Evolutionary conservation across 2,113 vertebrate genomes (phyloP).

Genomic region (Rattus rattus): DNA sequence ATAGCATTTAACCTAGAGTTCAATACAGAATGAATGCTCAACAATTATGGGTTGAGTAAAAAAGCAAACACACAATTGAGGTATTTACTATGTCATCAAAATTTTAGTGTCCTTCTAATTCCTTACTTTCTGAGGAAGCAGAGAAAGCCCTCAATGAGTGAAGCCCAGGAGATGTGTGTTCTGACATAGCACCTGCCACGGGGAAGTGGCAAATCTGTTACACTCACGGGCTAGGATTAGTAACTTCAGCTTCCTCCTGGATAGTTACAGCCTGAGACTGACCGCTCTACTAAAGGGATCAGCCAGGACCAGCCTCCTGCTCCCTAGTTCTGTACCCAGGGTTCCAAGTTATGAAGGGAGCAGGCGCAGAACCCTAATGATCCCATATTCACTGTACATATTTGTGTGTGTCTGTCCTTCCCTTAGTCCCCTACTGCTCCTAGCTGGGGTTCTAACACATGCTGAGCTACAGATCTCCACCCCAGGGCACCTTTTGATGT

Average conservation of each 20-base stretch:
- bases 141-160: neutral
- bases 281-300: neutral
- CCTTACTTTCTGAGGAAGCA: neutral
- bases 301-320: neutral
- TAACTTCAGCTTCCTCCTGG: neutral
- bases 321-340: neutral
- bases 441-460: neutral
- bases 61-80: constrained; percentile 31
- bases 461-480: neutral
- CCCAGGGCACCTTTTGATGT: neutral
- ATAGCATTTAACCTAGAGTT: neutral
- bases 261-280: neutral
- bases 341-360: neutral
- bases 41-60: neutral
- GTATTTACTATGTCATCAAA: constrained; percentile 1
- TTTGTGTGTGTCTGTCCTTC: neutral
- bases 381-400: neutral
- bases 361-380: neutral
- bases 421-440: neutral
- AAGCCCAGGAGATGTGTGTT: neutral
- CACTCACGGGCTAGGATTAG: neutral
- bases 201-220: neutral
- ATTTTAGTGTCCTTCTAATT: constrained; percentile 29
- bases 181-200: neutral
- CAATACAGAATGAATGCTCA: neutral